phyloP scores from a whole-genome alignment of 2,888 invertebrate genomes.

The Diplolepis rosae region DNA sequence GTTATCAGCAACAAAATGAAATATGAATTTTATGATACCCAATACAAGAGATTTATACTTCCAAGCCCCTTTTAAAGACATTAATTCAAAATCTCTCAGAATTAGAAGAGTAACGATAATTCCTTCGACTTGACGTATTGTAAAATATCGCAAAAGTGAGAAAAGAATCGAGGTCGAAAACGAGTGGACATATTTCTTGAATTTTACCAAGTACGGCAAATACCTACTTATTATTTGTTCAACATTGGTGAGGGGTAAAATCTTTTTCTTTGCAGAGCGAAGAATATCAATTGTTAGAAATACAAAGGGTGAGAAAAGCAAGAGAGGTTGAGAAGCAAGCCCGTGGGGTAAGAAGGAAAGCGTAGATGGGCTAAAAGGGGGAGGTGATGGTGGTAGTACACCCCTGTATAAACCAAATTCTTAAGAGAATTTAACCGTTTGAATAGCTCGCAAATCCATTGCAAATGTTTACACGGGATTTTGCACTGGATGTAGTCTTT shows the following conservation, averaged over 20 bases:
- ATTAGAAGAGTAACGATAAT: slow-evolving; percentile 37
- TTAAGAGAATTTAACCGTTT: slow-evolving; percentile 74
- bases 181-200: slow-evolving; percentile 60
- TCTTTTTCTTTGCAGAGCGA: slow-evolving; percentile 72
- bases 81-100: not conserved
- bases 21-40: too few species aligned
- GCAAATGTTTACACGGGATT: slow-evolving; percentile 74
- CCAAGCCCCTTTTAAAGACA: not conserved
- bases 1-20: too few species aligned
- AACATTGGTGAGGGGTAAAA: slow-evolving; percentile 67
- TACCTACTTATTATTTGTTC: slow-evolving; percentile 73
- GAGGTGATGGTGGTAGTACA: slow-evolving; percentile 40
- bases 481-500: slow-evolving; percentile 60
- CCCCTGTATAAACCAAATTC: slow-evolving; percentile 72
- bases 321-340: slow-evolving; percentile 50
- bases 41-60: too few species aligned
- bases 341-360: slow-evolving; percentile 51
- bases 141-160: slow-evolving; percentile 42
- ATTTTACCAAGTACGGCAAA: slow-evolving; percentile 63
- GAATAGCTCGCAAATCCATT: slow-evolving; percentile 74
- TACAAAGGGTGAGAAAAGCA: slow-evolving; percentile 67
- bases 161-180: slow-evolving; percentile 47
- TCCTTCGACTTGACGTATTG: slow-evolving; percentile 44
- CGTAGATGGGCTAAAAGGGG: slow-evolving; percentile 44
- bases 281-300: slow-evolving; percentile 74